These are phyloP conservation scores for Cetoscarus ocellatus DNA, from an alignment of 2,797 vertebrate species.

Conservation along the genomic window DNA sequence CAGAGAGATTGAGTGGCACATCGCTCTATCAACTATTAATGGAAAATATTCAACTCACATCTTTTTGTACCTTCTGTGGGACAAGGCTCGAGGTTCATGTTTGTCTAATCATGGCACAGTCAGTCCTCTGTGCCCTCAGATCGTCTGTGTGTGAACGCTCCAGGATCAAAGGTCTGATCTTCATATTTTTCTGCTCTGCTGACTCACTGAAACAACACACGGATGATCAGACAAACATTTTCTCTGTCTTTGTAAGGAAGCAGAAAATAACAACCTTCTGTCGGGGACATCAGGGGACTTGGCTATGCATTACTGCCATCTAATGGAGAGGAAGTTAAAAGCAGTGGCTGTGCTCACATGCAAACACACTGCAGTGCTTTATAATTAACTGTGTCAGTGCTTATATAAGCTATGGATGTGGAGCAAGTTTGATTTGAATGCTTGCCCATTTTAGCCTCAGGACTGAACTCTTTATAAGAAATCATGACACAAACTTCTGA, in stretches of 20 bases:
- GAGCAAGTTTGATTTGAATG: background rate
- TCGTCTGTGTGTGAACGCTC: background rate
- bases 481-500: no score
- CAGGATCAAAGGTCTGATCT: constrained; percentile 6
- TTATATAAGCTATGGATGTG: constrained; percentile 3
- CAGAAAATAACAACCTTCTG: constrained; percentile 16
- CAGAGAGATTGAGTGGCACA: no score
- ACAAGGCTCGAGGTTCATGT: no score
- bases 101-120: no score
- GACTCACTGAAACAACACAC: constrained; percentile 57
- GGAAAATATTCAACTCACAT: no score
- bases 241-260: constrained; percentile 40
- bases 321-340: constrained; percentile 74
- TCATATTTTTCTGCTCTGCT: constrained; percentile 23
- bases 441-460: no score
- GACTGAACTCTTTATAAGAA: no score
- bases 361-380: background rate
- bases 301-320: constrained; percentile 87
- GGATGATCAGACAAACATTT: constrained; percentile 34
- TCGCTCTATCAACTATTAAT: no score
- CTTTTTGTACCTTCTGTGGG: no score
- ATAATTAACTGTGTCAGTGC: background rate
- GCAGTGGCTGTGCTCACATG: constrained; percentile 10
- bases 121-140: background rate
- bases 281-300: constrained; percentile 22